Conservation (phyloP, 2,888 invertebrate genomes). For the Gymnoscelis rufifasciata region DNA sequence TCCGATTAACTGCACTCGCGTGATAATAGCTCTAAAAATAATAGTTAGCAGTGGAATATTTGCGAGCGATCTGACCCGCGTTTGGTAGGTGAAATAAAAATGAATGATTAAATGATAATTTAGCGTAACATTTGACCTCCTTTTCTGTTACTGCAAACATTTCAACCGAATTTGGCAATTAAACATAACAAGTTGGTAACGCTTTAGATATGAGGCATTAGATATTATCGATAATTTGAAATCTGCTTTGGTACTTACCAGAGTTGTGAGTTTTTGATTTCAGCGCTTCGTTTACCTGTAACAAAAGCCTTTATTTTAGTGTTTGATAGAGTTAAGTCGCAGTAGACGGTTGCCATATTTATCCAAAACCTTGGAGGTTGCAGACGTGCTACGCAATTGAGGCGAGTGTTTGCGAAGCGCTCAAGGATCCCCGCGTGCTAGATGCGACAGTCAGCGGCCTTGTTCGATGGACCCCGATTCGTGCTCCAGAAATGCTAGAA, state of each 20-base stretch:
- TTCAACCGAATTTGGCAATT: background rate
- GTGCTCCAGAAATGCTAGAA: conserved; percentile 46
- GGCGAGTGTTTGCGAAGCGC: conserved; percentile 37
- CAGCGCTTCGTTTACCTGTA: conserved; percentile 18
- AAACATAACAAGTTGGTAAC: no score
- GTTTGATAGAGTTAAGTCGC: conserved; percentile 21
- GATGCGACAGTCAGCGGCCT: conserved; percentile 18
- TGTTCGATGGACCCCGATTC: conserved; percentile 27
- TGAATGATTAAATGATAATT: conserved; percentile 3
- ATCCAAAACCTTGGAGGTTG: conserved; percentile 38
- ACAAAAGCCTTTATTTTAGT: conserved; percentile 23
- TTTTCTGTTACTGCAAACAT: background rate
- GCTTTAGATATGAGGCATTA: no score
- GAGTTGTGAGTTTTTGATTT: conserved; percentile 5
- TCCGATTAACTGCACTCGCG: conserved; percentile 34
- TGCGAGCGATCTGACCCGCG: background rate
- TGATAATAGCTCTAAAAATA: conserved; percentile 14
- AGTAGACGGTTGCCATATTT: conserved; percentile 34
- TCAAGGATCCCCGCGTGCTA: conserved; percentile 40
- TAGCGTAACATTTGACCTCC: conserved; percentile 1
- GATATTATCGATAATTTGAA: background rate
- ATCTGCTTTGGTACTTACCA: conserved; percentile 4
- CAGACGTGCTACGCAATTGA: conserved; percentile 39
- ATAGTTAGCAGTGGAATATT: conserved; percentile 12
- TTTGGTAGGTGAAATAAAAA: background rate